Evolutionary conservation across 2,797 vertebrate genomes (phyloP).

Genomic region (Brachyrhaphis roseni): DNA sequence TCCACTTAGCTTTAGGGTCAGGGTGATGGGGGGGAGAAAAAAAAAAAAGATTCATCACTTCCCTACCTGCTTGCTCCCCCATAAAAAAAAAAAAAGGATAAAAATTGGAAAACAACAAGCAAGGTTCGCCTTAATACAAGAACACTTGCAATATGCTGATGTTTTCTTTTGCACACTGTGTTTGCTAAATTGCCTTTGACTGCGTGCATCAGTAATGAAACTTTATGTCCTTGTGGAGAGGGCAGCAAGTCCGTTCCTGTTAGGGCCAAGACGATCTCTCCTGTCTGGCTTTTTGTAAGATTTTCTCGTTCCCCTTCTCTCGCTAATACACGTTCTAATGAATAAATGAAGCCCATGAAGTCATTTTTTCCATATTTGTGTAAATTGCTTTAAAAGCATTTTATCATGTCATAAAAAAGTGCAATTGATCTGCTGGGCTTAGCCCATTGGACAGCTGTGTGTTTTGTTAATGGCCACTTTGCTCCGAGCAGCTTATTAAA

Average conservation of each 20-base stretch:
- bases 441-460: conserved; percentile 99
- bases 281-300: conserved; percentile 79
- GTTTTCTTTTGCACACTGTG: conserved; percentile 95
- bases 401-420: conserved; percentile 99
- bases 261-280: conserved; percentile 92
- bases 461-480: conserved; percentile 99
- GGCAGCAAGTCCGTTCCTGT: conserved; percentile 96
- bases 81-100: conserved; percentile 67
- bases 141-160: conserved; percentile 95
- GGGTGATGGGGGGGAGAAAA: conserved; percentile 16
- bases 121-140: conserved; percentile 79
- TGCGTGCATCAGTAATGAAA: conserved; percentile 99
- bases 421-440: conserved; percentile 98
- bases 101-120: conserved; percentile 84
- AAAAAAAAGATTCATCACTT: conserved; percentile 49
- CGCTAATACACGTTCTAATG: conserved; percentile 84
- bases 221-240: conserved; percentile 99
- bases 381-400: conserved; percentile 99
- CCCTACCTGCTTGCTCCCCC: conserved; percentile 35
- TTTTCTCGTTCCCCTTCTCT: conserved; percentile 53
- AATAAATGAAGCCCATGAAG: conserved; percentile 89
- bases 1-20: conserved; percentile 71
- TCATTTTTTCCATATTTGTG: conserved; percentile 98
- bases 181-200: conserved; percentile 99
- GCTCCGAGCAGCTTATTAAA: conserved; percentile 99